Evolutionary conservation across 2,113 vertebrate species (phyloP).

Genomic region (Struthidea cinerea): DNA sequence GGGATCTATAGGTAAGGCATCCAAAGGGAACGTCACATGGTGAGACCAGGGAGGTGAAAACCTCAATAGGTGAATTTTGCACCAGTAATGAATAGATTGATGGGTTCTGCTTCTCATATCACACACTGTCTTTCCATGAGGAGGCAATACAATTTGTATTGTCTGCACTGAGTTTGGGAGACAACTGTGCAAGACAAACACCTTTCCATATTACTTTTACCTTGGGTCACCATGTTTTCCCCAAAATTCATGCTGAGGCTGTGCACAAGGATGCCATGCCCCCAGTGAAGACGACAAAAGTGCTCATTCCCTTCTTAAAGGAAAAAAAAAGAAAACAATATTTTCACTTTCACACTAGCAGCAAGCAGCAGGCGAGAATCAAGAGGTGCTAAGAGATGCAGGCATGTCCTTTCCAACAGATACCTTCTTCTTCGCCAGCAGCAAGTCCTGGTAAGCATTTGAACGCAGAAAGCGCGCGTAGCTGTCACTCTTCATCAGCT

Average conservation of each 20-base stretch:
- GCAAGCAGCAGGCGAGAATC: constrained; percentile 76
- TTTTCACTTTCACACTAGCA: constrained; percentile 69
- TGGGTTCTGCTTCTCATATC: background rate
- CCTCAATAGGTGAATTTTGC: background rate
- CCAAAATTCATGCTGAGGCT: background rate
- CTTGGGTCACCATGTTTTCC: background rate
- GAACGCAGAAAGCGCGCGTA: constrained; percentile 95
- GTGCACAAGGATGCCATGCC: background rate
- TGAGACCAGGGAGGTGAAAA: background rate
- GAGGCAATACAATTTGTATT: background rate
- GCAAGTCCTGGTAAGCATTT: constrained; percentile 91
- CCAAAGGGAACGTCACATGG: background rate
- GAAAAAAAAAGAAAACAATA: constrained; percentile 31
- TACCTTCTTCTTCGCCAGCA: constrained; percentile 95
- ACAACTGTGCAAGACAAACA: background rate
- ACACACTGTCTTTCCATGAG: background rate
- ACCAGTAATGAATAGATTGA: background rate
- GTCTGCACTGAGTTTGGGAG: background rate
- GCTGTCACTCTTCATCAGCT: constrained; percentile 98
- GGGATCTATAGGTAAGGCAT: background rate
- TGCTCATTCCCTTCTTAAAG: constrained; percentile 36
- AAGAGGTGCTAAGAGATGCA: constrained; percentile 67
- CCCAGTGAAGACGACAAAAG: background rate
- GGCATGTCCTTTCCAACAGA: constrained; percentile 69
- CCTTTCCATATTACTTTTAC: background rate